Evolutionary conservation across 1,140 invertebrate genomes (phyloP).

Genomic region (Dolichoris vasculosae): DNA sequence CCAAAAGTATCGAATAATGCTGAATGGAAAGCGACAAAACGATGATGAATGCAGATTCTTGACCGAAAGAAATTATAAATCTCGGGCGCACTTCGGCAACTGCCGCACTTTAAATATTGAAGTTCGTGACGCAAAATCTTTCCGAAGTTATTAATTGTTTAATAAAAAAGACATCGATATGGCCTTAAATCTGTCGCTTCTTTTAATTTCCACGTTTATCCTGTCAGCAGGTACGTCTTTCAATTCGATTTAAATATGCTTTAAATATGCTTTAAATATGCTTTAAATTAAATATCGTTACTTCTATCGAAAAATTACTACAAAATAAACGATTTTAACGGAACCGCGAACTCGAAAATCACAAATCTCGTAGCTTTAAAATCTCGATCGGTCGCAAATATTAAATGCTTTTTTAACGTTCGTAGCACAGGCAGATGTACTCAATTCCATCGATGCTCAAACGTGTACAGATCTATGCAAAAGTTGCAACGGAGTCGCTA

Average conservation of each 20-base stretch:
- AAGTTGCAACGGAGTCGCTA: constrained; percentile 41
- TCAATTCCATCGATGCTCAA: not conserved
- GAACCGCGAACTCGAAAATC: no score
- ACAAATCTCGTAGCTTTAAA: no score
- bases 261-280: not conserved
- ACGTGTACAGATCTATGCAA: constrained; percentile 34
- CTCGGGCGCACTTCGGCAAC: not conserved
- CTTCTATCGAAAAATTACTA: not conserved
- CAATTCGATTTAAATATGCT: not conserved
- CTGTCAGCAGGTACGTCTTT: not conserved
- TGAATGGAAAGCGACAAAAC: constrained; percentile 35
- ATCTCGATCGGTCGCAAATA: not conserved
- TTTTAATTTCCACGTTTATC: not conserved
- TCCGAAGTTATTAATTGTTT: not conserved
- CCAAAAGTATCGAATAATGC: constrained; percentile 18
- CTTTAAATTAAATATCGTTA: not conserved
- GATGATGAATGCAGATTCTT: constrained; percentile 47
- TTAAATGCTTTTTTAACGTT: not conserved
- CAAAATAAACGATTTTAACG: not conserved
- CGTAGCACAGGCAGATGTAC: not conserved
- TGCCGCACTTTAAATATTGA: not conserved
- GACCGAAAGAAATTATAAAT: constrained; percentile 36
- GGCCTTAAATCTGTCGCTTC: not conserved
- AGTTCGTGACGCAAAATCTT: not conserved
- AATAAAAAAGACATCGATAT: not conserved